Conservation (phyloP, 1,140 invertebrate genomes). For the Neodiprion fabricii region DNA sequence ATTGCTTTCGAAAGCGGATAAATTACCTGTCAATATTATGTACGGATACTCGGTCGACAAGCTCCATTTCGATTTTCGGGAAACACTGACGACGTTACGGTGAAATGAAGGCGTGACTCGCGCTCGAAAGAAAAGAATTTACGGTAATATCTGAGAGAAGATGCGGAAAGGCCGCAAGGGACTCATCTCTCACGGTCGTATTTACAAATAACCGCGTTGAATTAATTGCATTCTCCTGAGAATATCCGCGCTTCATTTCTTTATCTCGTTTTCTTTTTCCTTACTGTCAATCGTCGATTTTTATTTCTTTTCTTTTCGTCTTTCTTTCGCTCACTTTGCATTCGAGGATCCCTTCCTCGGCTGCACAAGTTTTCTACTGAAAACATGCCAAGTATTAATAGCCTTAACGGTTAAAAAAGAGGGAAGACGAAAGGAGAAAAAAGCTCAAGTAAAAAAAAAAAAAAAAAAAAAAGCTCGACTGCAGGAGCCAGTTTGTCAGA, state of each 20-base stretch:
- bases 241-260: background rate
- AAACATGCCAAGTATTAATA: background rate
- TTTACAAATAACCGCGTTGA: constrained; percentile 1
- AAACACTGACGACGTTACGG: too few species aligned
- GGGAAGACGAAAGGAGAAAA: too few species aligned
- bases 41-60: too few species aligned
- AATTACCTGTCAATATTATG: too few species aligned
- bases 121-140: background rate
- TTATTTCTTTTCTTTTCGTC: background rate
- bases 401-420: too few species aligned
- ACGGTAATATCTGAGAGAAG: background rate
- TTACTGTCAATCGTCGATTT: background rate
- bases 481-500: too few species aligned
- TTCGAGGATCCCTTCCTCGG: background rate
- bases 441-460: background rate
- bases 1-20: too few species aligned
- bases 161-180: background rate
- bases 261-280: background rate
- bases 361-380: background rate
- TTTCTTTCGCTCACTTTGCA: background rate
- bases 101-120: too few species aligned
- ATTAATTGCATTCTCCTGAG: constrained; percentile 5
- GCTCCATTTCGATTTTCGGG: too few species aligned
- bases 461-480: background rate
- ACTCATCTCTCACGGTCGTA: background rate